Base-by-base conservation (phyloP, 2,888 invertebrate genomes). In the Anthophora plumipes region DNA sequence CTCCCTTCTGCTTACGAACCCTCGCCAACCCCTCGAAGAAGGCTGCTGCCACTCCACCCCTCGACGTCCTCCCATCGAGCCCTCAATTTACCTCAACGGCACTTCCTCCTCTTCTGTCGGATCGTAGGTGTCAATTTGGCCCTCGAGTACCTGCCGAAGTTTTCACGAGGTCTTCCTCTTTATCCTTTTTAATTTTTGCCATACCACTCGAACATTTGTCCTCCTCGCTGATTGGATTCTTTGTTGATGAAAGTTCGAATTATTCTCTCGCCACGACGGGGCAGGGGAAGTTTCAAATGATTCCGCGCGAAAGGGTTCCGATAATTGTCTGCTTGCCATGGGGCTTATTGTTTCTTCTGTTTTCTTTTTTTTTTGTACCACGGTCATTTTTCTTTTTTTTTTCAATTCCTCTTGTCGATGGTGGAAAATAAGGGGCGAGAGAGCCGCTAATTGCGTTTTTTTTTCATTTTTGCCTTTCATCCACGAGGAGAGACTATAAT, bases 121-220 rank as follows among this genome's bases (percentile, higher is more conserved):
- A 88, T 89, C 89, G 87, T 85, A 89, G 89, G 90, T 90, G 91
- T 91, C 91, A 90, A 91, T 90, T 90, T 88, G 87, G 84, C 85
- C 31, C 82, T 81, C 69, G 77, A 85, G 83, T 80, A 85, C 73
- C 77, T 67, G 83, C 75, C 82, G 82, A 83, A 84, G 70, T 84
- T 84, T 85, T 82, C 76, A 69, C 67, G 60, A 78, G 31, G 76
- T 80, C 76, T 79, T 77, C 71, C 73, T 76, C 75, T 73, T 78
- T 81, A 64, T 84, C 75, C 71, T 76, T 80, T 80, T 83, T 80
- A 80, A 82, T 80, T 80, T 72, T 78, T 80, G 72, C 73, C 83
- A 69, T 77, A 71, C 82, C 77, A 70, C 77, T 77, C 69, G 70
- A 73, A 77, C 77, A 70, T 81, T 81, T 77, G 73, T 81, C 70